A percentile compares a stretch with the other conserved stretches of the same genome.
Conservation (phyloP, 2,888 invertebrate genomes). For the Deilephila elpenor region DNA sequence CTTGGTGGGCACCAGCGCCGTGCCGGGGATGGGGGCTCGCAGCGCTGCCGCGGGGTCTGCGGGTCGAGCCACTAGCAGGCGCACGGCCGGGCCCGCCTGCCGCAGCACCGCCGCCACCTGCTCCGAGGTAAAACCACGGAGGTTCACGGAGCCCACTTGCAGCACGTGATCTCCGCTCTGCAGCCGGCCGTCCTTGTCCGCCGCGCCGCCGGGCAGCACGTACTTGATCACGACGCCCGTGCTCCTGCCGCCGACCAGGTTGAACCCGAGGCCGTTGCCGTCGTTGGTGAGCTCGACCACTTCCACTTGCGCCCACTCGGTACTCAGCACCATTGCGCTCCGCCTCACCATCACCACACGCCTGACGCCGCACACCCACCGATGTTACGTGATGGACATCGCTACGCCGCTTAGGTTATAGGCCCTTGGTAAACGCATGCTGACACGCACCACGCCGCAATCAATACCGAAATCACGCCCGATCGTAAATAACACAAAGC, state of each 20-base stretch:
- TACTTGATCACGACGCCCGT: conserved; percentile 99
- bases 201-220: conserved; percentile 97
- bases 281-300: conserved; percentile 99
- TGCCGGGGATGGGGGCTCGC: conserved; percentile 90
- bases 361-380: conserved; percentile 38
- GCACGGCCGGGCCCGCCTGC: conserved; percentile 92
- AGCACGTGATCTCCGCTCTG: conserved; percentile 99
- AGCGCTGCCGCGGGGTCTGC: conserved; percentile 94
- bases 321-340: conserved; percentile 92
- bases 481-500: conserved; percentile 48
- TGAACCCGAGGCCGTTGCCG: conserved; percentile 98
- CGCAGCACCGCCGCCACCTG: conserved; percentile 90
- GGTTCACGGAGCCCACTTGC: conserved; percentile 96
- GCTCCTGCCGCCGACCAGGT: conserved; percentile 98
- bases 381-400: conserved; percentile 75
- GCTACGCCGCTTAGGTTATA: conserved; percentile 73
- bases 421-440: conserved; percentile 59
- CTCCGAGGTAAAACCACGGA: conserved; percentile 98
- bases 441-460: conserved; percentile 40
- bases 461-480: conserved; percentile 45
- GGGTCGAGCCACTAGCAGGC: conserved; percentile 96
- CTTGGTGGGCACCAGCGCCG: conserved; percentile 96
- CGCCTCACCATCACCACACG: conserved; percentile 73
- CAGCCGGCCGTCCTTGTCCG: conserved; percentile 97
- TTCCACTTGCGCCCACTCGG: conserved; percentile 99